Evolutionary conservation across 2,888 invertebrate species (phyloP).

Genomic region (Conus canariensis): DNA sequence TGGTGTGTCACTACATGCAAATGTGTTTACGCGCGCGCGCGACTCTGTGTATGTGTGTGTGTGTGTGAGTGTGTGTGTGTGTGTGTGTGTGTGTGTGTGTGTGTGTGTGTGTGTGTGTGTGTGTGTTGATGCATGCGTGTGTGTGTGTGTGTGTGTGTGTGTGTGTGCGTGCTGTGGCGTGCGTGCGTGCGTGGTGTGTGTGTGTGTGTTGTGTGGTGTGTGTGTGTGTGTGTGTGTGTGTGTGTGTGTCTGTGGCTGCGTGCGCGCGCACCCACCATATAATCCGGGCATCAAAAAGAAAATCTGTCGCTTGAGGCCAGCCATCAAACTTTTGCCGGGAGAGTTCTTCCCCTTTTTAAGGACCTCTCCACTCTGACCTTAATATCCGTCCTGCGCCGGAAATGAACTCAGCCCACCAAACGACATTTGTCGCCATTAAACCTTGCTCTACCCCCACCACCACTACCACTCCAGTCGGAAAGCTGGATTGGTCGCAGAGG

Average conservation of each 20-base stretch:
- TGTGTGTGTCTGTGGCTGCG: neutral
- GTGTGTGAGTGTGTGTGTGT: neutral
- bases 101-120: neutral
- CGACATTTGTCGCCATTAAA: constrained; percentile 37
- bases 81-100: constrained; percentile 11
- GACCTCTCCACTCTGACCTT: constrained; percentile 33
- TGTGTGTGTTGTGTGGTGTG: neutral
- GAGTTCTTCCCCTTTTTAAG: constrained; percentile 24
- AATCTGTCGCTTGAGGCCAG: constrained; percentile 1
- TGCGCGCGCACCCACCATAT: neutral
- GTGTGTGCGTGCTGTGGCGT: neutral
- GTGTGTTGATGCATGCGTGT: neutral
- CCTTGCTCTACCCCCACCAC: neutral
- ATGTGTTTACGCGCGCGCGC: too few species aligned
- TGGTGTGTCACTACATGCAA: too few species aligned
- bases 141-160: neutral
- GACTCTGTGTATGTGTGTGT: too few species aligned
- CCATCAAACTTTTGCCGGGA: neutral
- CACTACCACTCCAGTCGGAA: neutral
- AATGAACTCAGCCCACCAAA: constrained; percentile 39
- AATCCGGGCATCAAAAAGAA: neutral
- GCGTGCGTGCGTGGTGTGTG: neutral
- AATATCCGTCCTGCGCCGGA: constrained; percentile 41
- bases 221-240: neutral
- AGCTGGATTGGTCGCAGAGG: too few species aligned